Percentiles rank a stretch among this genome's conserved stretches.
Evolutionary conservation across 2,113 vertebrate species (phyloP).

Genomic region (Psammodynastes pulverulentus): DNA sequence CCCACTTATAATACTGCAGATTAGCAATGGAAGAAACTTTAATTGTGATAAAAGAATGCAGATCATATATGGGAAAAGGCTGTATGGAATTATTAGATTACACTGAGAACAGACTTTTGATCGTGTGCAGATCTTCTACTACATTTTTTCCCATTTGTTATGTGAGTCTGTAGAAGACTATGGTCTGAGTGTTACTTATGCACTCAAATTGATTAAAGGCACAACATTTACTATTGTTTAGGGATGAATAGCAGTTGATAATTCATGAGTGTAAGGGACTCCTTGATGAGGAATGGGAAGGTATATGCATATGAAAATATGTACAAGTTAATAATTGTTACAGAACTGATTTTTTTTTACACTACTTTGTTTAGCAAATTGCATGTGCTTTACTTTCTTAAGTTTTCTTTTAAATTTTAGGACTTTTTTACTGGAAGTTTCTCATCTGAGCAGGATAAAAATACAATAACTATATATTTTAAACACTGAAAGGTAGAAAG

Average conservation of each 20-base stretch:
- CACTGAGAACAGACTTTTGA: neutral
- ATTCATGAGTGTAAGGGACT: neutral
- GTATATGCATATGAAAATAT: neutral
- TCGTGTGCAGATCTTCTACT: constrained; percentile 7
- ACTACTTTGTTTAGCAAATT: too few relatives aligned
- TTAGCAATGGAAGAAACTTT: constrained; percentile 21
- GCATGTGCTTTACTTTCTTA: neutral
- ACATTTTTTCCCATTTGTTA: neutral
- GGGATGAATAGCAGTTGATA: neutral
- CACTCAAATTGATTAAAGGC: constrained; percentile 10
- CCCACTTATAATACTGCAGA: constrained; percentile 25
- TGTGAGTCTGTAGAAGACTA: neutral
- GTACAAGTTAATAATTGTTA: neutral
- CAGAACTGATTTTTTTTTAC: neutral
- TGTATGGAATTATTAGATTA: neutral
- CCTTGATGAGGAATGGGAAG: neutral
- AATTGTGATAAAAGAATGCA: neutral
- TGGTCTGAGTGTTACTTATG: constrained; percentile 14
- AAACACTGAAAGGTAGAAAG: neutral
- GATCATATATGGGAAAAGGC: constrained; percentile 23
- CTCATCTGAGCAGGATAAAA: neutral
- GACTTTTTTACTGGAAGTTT: neutral
- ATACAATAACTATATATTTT: neutral
- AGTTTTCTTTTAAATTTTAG: neutral
- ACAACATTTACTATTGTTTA: constrained; percentile 33